A percentile compares a stretch with the other conserved stretches of the same genome.
Conservation (phyloP, 1,140 invertebrate species). For the Leptopilina boulardi region DNA sequence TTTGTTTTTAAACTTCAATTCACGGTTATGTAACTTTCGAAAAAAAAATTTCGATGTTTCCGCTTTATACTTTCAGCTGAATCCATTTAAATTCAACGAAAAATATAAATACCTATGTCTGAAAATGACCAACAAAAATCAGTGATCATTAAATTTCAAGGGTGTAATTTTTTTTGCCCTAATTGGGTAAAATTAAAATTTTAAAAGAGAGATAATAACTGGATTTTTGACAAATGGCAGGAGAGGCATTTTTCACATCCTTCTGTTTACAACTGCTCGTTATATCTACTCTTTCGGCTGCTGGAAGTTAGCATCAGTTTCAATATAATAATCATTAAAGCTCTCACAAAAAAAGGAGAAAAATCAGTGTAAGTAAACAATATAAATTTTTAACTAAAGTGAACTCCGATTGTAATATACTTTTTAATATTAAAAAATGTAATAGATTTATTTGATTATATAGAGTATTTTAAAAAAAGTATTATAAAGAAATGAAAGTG, state of each 20-base stretch:
- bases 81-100: background rate
- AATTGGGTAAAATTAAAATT: background rate
- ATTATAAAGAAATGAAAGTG: too few relatives aligned
- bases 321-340: background rate
- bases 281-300: background rate
- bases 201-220: constrained; percentile 17
- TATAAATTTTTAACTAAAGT: background rate
- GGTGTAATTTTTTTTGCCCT: background rate
- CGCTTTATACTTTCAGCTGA: too few relatives aligned
- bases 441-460: too few relatives aligned
- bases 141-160: constrained; percentile 12
- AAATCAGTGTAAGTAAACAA: background rate
- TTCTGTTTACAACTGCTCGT: background rate
- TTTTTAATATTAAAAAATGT: too few relatives aligned
- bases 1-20: background rate
- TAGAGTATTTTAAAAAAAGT: too few relatives aligned
- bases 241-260: background rate
- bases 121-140: background rate
- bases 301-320: background rate
- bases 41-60: too few relatives aligned
- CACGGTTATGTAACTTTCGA: background rate
- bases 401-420: too few relatives aligned
- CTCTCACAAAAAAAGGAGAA: background rate
- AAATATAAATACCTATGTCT: constrained; percentile 2
- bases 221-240: constrained; percentile 24